These are phyloP conservation scores for Aselliscus stoliczkanus DNA, from an alignment of 2,797 vertebrate species.

Conservation along the genomic window DNA sequence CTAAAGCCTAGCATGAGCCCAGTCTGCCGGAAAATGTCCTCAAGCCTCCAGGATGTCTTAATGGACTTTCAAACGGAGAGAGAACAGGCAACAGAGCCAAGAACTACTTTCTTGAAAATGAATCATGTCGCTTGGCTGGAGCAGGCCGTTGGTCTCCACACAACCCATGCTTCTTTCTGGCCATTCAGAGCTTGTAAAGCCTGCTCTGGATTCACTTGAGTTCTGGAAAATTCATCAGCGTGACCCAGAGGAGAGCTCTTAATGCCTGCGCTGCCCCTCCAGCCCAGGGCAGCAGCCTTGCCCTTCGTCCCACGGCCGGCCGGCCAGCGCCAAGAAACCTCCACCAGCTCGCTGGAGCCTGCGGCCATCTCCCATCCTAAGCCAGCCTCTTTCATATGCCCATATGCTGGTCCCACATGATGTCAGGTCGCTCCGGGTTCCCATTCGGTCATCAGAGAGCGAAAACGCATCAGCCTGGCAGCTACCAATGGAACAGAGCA, in stretches of 20 bases:
- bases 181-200: conserved; percentile 55
- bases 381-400: neutral
- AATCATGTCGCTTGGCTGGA: conserved; percentile 47
- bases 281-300: neutral
- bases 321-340: rapidly evolving
- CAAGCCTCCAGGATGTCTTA: neutral
- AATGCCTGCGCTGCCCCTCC: neutral
- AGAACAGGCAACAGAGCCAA: neutral
- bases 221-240: conserved; percentile 55
- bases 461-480: rapidly evolving
- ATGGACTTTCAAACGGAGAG: neutral
- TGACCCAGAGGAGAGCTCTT: neutral
- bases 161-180: conserved; percentile 39
- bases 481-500: rapidly evolving
- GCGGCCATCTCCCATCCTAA: rapidly evolving
- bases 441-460: neutral
- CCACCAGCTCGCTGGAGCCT: neutral
- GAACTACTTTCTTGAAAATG: conserved; percentile 46
- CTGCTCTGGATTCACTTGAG: neutral
- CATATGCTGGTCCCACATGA: rapidly evolving
- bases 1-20: neutral
- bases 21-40: neutral
- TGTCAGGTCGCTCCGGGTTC: rapidly evolving
- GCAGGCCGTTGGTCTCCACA: conserved; percentile 21
- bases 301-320: neutral